These are phyloP conservation scores for Homalodisca vitripennis DNA, from an alignment of 1,140 invertebrate genomes.

Conservation along the genomic window DNA sequence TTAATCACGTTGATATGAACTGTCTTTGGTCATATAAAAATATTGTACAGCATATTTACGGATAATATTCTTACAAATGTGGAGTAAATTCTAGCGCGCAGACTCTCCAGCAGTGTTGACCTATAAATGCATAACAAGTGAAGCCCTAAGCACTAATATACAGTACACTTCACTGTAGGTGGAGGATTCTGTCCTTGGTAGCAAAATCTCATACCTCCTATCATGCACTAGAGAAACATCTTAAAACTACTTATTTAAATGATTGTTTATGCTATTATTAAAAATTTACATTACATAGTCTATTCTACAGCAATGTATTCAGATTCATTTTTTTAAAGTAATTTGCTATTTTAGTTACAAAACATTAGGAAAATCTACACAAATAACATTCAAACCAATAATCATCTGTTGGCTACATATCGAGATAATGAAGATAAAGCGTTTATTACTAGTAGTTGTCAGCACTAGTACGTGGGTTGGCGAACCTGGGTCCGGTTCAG, in stretches of 20 bases:
- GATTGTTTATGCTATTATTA: conserved; percentile 9
- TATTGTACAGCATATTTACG: conserved; percentile 14
- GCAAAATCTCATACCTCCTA: neutral
- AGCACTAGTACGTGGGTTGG: conserved; percentile 13
- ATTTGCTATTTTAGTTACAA: neutral
- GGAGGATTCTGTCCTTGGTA: neutral
- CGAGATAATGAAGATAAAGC: conserved; percentile 17
- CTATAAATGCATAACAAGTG: no score
- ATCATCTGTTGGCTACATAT: conserved; percentile 3
- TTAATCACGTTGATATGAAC: conserved; percentile 12
- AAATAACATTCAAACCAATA: conserved; percentile 21
- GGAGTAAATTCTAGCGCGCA: no score
- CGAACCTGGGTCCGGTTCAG: neutral
- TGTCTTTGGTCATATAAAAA: conserved; percentile 21
- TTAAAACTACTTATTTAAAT: conserved; percentile 2
- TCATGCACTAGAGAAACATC: conserved; percentile 2
- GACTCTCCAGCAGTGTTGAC: no score
- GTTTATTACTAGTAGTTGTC: conserved; percentile 14
- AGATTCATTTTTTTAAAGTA: neutral
- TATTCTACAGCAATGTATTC: conserved; percentile 6
- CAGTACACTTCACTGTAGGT: neutral
- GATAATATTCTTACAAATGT: no score
- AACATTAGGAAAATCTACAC: neutral
- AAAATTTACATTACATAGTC: neutral
- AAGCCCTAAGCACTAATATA: conserved; percentile 4